Conservation (phyloP, 2,888 invertebrate genomes). For the Nowickia ferox region DNA sequence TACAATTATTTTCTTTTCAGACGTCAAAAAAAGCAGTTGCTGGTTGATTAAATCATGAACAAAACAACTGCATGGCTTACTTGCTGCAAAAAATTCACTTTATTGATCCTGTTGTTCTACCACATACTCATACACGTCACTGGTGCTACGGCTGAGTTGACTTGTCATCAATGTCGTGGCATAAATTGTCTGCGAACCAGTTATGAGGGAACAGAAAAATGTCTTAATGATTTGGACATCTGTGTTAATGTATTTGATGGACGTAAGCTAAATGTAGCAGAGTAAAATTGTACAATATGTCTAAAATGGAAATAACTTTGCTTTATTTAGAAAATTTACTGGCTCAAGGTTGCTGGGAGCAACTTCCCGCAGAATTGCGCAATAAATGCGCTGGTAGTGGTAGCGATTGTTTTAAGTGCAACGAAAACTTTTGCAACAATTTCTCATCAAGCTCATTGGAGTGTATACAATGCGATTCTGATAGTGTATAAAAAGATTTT, state of each 20-base stretch:
- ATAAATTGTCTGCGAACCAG: conserved; percentile 78
- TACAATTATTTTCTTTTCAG: conserved; percentile 35
- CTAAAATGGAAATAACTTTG: neutral
- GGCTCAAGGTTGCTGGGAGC: conserved; percentile 73
- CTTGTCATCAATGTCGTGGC: conserved; percentile 78
- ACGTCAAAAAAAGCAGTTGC: conserved; percentile 59
- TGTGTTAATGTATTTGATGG: conserved; percentile 79
- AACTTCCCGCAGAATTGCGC: conserved; percentile 66
- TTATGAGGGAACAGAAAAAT: conserved; percentile 72
- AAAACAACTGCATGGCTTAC: conserved; percentile 17
- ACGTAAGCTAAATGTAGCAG: conserved; percentile 73
- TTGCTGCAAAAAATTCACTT: conserved; percentile 9
- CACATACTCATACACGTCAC: conserved; percentile 61
- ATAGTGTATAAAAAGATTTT: conserved; percentile 70
- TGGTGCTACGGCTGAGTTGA: conserved; percentile 74
- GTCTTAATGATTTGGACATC: conserved; percentile 79
- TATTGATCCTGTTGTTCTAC: conserved; percentile 29
- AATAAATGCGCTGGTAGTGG: conserved; percentile 50
- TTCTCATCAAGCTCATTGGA: conserved; percentile 75
- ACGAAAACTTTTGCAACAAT: conserved; percentile 78
- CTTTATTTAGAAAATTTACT: conserved; percentile 60
- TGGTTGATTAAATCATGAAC: neutral
- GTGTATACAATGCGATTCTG: conserved; percentile 80
- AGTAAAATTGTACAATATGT: neutral
- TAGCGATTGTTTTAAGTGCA: conserved; percentile 78